phyloP scores from a whole-genome alignment of 1,140 invertebrate genomes.

The Bombus vancouverensis region DNA sequence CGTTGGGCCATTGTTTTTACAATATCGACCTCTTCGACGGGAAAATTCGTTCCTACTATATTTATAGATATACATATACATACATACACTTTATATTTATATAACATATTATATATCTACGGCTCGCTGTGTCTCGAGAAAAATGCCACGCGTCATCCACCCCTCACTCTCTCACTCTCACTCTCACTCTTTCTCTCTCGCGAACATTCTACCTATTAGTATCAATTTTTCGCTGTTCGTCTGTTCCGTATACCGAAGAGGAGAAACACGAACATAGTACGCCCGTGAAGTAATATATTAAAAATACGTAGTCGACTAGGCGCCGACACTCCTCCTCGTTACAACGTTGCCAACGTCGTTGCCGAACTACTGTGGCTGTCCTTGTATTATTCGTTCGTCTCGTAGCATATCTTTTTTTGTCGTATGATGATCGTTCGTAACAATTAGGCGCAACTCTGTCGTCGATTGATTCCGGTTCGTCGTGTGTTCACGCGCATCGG shows the following conservation, averaged over 20 bases:
- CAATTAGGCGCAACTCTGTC: not conserved
- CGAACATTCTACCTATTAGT: slow-evolving; percentile 6
- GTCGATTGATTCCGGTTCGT: not conserved
- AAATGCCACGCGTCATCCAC: slow-evolving; percentile 29
- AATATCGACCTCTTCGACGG: slow-evolving; percentile 13
- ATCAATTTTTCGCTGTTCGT: not conserved
- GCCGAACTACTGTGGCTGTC: not conserved
- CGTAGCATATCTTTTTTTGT: too few relatives aligned
- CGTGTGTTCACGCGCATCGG: slow-evolving; percentile 19
- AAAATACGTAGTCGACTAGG: slow-evolving; percentile 44
- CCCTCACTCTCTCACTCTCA: not conserved
- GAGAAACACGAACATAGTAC: slow-evolving; percentile 10
- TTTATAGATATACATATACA: slow-evolving; percentile 64
- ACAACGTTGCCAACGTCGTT: not conserved
- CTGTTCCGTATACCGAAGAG: not conserved
- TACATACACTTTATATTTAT: slow-evolving; percentile 50
- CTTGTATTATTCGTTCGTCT: not conserved
- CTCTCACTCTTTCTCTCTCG: not conserved
- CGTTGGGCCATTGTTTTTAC: slow-evolving; percentile 3
- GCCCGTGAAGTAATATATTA: slow-evolving; percentile 26
- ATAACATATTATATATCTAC: slow-evolving; percentile 51
- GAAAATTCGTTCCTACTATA: slow-evolving; percentile 62
- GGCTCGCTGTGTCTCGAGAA: slow-evolving; percentile 38
- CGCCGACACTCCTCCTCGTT: not conserved
- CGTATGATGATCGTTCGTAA: not conserved